Conservation (phyloP, 2,113 vertebrate genomes). For the Psephotus haematonotus region DNA sequence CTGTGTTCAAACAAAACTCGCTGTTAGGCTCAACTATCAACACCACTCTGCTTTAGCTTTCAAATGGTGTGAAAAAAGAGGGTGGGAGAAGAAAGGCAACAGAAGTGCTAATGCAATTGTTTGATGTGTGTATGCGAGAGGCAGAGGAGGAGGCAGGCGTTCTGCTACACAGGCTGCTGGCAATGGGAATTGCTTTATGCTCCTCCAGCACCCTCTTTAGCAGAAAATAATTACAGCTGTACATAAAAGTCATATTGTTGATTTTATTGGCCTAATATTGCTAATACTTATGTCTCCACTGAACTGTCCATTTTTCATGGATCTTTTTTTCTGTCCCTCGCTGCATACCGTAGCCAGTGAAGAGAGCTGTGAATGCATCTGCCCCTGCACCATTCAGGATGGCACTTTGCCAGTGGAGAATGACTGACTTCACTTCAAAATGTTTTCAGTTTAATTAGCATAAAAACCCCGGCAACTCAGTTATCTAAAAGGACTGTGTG, state of each 20-base stretch:
- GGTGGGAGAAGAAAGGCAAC: conserved; percentile 35
- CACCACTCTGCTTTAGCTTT: conserved; percentile 21
- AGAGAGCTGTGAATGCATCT: neutral
- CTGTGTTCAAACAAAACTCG: conserved; percentile 28
- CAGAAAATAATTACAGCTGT: conserved; percentile 34
- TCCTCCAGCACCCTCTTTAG: neutral
- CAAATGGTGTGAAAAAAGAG: conserved; percentile 10
- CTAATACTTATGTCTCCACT: neutral
- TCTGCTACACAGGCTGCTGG: neutral
- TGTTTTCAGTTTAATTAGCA: conserved; percentile 54
- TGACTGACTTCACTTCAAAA: conserved; percentile 46
- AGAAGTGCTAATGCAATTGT: conserved; percentile 41
- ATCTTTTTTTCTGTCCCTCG: neutral
- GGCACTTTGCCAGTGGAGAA: conserved; percentile 29
- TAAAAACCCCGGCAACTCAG: neutral
- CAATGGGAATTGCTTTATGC: neutral
- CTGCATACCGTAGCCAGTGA: rapidly evolving
- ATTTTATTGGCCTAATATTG: conserved; percentile 23
- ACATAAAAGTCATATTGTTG: neutral
- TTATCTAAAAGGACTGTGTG: conserved; percentile 28
- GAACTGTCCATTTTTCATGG: neutral
- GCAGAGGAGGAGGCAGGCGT: neutral
- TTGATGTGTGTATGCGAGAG: neutral
- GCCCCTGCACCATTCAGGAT: neutral
- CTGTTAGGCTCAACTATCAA: conserved; percentile 50